Percentiles rank a stretch among this genome's conserved stretches.
Conservation (phyloP, 2,888 invertebrate species). For the Euproctis similis region DNA sequence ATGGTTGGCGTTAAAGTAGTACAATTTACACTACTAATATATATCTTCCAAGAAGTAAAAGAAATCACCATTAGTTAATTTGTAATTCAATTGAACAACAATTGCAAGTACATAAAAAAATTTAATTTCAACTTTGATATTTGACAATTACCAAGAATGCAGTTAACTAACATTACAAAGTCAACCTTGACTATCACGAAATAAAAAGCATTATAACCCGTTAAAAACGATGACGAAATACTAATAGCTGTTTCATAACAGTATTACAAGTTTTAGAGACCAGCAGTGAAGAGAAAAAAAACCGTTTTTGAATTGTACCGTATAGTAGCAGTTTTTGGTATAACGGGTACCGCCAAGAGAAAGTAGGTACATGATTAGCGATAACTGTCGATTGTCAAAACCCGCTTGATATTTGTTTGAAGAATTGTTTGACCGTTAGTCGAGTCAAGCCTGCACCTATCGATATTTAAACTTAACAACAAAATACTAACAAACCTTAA, state of each 20-base stretch:
- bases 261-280: slow-evolving; percentile 60
- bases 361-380: slow-evolving; percentile 69
- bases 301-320: slow-evolving; percentile 61
- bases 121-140: slow-evolving; percentile 3
- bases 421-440: slow-evolving; percentile 42
- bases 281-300: slow-evolving; percentile 56
- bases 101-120: no score
- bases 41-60: no score
- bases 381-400: slow-evolving; percentile 58
- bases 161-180: slow-evolving; percentile 7
- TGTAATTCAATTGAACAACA: no score
- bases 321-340: slow-evolving; percentile 65
- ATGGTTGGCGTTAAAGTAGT: not conserved
- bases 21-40: no score
- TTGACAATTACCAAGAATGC: slow-evolving; percentile 7
- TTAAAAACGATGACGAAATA: slow-evolving; percentile 53
- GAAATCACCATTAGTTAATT: no score
- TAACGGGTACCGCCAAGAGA: slow-evolving; percentile 54
- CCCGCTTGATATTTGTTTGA: slow-evolving; percentile 27
- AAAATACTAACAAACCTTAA: no score
- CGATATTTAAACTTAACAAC: no score
- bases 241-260: slow-evolving; percentile 64
- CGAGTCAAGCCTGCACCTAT: no score
- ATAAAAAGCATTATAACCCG: slow-evolving; percentile 25
- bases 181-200: slow-evolving; percentile 18